A percentile compares a stretch with the other conserved stretches of the same genome.
Evolutionary conservation across 92 coral and sea anemone species (phyloP).

Genomic region (Palythoa grandiflora): DNA sequence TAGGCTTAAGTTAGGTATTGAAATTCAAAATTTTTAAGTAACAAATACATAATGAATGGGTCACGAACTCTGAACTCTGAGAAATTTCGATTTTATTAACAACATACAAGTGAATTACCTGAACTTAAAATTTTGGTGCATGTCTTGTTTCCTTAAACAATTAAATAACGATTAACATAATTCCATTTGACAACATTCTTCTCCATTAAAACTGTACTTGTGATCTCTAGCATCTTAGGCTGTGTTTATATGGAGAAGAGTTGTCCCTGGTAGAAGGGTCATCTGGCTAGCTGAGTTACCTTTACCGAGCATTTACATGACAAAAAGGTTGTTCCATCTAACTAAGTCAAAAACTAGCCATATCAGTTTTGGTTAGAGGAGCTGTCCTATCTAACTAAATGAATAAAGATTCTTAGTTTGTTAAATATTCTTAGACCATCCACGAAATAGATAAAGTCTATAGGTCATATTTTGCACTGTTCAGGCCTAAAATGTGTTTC

Average conservation of each 20-base stretch:
- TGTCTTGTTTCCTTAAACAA: slow-evolving; percentile 1
- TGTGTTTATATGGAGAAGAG: neutral
- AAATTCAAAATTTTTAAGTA: neutral
- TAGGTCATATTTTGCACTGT: neutral
- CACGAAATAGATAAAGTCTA: neutral
- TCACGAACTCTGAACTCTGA: slow-evolving; percentile 26
- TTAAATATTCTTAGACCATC: slow-evolving; percentile 6
- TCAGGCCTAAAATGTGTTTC: slow-evolving; percentile 14
- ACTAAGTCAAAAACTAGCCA: slow-evolving; percentile 18
- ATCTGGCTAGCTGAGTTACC: slow-evolving; percentile 2
- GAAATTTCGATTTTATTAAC: slow-evolving; percentile 10
- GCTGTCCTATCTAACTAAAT: slow-evolving; percentile 1
- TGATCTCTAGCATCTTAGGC: slow-evolving; percentile 21
- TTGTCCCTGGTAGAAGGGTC: neutral
- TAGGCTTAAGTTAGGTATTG: slow-evolving; percentile 2
- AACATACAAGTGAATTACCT: neutral
- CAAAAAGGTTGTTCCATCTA: slow-evolving; percentile 16
- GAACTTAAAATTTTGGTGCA: neutral
- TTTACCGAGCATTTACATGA: slow-evolving; percentile 18
- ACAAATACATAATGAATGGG: slow-evolving; percentile 13
- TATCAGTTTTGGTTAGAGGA: slow-evolving; percentile 16
- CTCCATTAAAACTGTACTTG: slow-evolving; percentile 27
- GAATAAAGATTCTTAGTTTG: slow-evolving; percentile 12
- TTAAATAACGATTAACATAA: slow-evolving; percentile 1
- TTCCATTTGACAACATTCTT: slow-evolving; percentile 4